phyloP scores from a whole-genome alignment of 2,113 vertebrate genomes.

The Tachysurus fulvidraco region DNA sequence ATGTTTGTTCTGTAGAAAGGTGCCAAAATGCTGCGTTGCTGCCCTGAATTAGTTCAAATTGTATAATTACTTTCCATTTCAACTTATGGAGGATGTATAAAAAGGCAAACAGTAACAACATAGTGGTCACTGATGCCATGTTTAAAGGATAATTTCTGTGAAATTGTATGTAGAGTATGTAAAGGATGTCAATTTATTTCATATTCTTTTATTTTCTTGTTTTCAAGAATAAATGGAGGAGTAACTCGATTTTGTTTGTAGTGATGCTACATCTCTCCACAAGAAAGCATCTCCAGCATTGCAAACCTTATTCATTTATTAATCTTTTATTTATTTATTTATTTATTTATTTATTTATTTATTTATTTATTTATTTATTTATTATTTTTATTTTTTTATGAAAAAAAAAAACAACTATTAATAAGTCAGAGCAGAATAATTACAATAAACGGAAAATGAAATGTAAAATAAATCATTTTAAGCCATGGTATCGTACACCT shows the following conservation, averaged over 20 bases:
- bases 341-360: not conserved
- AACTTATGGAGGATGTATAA: not conserved
- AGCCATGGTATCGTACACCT: not conserved
- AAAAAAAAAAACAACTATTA: not conserved
- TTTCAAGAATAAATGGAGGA: slow-evolving; percentile 60
- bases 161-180: slow-evolving; percentile 61
- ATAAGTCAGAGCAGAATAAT: not conserved
- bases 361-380: not conserved
- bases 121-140: slow-evolving; percentile 19
- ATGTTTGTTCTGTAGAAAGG: slow-evolving; percentile 20
- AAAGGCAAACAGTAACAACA: not conserved
- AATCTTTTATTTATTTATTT: not conserved
- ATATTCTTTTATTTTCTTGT: slow-evolving; percentile 53
- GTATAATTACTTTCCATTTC: not conserved
- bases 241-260: not conserved
- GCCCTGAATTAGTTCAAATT: slow-evolving; percentile 14
- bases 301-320: not conserved
- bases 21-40: slow-evolving; percentile 35
- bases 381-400: too few relatives aligned
- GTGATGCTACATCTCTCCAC: slow-evolving; percentile 17
- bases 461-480: not conserved
- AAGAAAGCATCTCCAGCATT: slow-evolving; percentile 15
- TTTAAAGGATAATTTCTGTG: slow-evolving; percentile 64
- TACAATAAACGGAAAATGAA: not conserved
- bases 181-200: slow-evolving; percentile 49